Conservation (phyloP, 2,888 invertebrate genomes). For the Pyralis farinalis region DNA sequence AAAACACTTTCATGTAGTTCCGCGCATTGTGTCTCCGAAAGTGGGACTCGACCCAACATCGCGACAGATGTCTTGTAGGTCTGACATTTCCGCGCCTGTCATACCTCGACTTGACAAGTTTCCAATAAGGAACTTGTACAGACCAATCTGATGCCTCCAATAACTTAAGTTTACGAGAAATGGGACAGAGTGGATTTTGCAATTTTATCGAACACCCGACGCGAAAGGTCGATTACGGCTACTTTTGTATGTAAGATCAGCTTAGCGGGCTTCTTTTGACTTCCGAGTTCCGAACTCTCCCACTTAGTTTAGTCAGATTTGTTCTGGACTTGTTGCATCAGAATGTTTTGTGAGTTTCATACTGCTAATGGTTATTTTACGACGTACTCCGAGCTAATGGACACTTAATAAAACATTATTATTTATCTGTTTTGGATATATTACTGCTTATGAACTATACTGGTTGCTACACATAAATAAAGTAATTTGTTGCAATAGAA, state of each 20-base stretch:
- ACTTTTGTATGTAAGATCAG: background rate
- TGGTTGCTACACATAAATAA: too few species aligned
- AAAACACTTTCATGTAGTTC: background rate
- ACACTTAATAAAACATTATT: too few species aligned
- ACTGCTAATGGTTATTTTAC: background rate
- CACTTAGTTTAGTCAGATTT: too few species aligned
- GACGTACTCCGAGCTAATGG: background rate
- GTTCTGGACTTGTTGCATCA: background rate
- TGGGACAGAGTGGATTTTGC: slow-evolving; percentile 20
- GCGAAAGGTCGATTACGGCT: background rate
- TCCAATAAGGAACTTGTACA: slow-evolving; percentile 32
- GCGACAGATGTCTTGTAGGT: slow-evolving; percentile 34
- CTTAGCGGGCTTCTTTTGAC: background rate
- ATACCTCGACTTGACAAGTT: slow-evolving; percentile 38
- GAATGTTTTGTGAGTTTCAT: background rate
- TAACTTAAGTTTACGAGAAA: slow-evolving; percentile 22
- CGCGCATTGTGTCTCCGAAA: slow-evolving; percentile 8
- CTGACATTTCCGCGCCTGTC: slow-evolving; percentile 42
- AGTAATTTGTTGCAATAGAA: too few species aligned
- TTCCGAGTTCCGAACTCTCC: too few species aligned
- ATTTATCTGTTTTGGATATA: too few species aligned
- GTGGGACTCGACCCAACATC: slow-evolving; percentile 16
- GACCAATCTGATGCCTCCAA: slow-evolving; percentile 25
- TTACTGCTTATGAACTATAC: too few species aligned
- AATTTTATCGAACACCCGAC: slow-evolving; percentile 9